Evolutionary conservation across 2,797 vertebrate genomes (phyloP), one percentile per base, ranked within the genome.

Genomic region (Vultur gryphus): DNA sequence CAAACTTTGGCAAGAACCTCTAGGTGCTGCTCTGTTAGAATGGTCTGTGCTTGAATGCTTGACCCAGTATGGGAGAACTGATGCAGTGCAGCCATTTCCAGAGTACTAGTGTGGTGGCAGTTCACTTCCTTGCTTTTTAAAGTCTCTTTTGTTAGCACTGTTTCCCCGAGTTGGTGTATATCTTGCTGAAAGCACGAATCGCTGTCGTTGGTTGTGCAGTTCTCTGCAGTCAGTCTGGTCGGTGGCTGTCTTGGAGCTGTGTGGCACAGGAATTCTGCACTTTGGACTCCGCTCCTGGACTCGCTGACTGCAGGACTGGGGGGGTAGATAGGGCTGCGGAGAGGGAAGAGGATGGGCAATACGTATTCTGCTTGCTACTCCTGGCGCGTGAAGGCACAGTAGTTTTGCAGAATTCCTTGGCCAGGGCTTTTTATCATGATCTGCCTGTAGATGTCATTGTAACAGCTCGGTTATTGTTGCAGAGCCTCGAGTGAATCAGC

Each of bases 401-500:
- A 28, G 85, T 26, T 87, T 16, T 77, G n/a, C 67, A 11, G 73
- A 44, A 35, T 43, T 69, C 26, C 59, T 70, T 62, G 69, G 67
- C 37, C 46, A 11, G 78, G 35, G 23, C 10, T 90, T 72, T 75
- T 7, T 76, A 11, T 78, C 0, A 1, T 48, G 70, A 13, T 44
- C 49, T 84, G 82, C 76, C 61, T 91, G 75, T 33, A 66, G 69
- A 39, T 87, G 89, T 39, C 59, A 7, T 62, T 84, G 76, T 97
- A 29, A 96, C 67, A n/a, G 78, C 82, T 79, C 2, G 7, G 26
- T 86, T 94, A 6, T 96, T 89, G 39, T 97, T 96, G 37, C 98
- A 99, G 99, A 99, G 89, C 99, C 99, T 35, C 98, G 99, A 55
- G 99, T 99, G 94, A 99, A 99, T 98, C 99, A 97, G 95, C 99